phyloP scores from a whole-genome alignment of 2,113 vertebrate genomes.

The Corythornis vintsioides region DNA sequence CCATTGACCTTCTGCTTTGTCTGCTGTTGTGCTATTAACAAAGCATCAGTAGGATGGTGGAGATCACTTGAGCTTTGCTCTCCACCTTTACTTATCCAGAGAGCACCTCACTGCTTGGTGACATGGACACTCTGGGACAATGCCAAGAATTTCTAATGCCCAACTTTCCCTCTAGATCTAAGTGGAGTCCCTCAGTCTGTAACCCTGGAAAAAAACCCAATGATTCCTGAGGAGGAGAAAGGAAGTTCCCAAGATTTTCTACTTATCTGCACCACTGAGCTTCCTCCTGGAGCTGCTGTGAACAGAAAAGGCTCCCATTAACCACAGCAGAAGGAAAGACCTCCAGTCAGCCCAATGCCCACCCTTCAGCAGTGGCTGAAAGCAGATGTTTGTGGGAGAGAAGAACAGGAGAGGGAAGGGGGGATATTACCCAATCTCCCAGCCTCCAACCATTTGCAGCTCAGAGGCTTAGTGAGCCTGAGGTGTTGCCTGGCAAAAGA shows the following conservation, averaged over 20 bases:
- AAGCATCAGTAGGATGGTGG: background rate
- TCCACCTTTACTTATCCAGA: background rate
- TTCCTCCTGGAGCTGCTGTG: background rate
- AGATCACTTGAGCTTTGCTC: background rate
- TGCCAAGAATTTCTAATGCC: background rate
- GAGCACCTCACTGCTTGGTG: background rate
- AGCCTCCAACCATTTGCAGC: background rate
- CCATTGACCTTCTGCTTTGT: background rate
- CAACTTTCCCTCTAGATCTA: background rate
- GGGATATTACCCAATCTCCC: background rate
- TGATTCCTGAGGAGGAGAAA: background rate
- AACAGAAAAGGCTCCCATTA: background rate
- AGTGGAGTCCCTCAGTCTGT: background rate
- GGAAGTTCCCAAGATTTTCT: background rate
- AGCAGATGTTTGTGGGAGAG: background rate
- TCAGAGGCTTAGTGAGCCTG: background rate
- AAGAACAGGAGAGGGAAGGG: background rate
- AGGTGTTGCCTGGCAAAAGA: background rate
- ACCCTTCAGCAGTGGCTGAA: background rate
- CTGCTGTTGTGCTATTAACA: background rate
- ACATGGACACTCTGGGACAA: background rate
- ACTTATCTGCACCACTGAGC: background rate
- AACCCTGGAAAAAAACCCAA: background rate
- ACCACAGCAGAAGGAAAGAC: background rate
- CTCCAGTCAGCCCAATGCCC: background rate